These are phyloP conservation scores for Sorex maritimensis DNA, from an alignment of 2,797 vertebrate genomes.

Conservation along the genomic window DNA sequence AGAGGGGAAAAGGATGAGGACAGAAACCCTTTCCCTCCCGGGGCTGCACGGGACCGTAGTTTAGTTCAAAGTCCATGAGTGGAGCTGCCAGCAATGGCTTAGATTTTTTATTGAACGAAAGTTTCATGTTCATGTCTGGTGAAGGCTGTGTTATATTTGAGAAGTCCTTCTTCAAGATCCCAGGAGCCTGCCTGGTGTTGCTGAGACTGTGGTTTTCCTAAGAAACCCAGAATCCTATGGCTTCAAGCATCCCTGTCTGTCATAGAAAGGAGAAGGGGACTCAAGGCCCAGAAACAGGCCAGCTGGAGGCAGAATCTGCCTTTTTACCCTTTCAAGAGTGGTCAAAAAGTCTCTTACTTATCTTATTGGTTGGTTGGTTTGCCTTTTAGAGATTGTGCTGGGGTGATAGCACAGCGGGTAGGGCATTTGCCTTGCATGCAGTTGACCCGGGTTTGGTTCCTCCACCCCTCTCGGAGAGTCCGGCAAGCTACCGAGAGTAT, in stretches of 20 bases:
- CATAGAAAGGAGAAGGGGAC: not conserved
- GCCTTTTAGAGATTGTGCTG: not conserved
- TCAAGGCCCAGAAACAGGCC: not conserved
- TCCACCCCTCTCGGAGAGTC: too few relatives aligned
- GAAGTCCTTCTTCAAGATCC: conserved; percentile 28
- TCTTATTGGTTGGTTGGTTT: not conserved
- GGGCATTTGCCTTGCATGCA: too few relatives aligned
- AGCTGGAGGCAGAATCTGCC: not conserved
- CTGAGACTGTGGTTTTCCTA: not conserved
- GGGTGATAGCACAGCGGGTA: too few relatives aligned
- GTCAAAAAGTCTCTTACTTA: not conserved
- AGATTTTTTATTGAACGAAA: not conserved
- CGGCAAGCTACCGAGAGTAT: too few relatives aligned
- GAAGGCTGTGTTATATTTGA: not conserved
- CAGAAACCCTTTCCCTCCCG: too few relatives aligned
- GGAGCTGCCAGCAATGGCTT: not conserved
- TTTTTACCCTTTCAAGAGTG: not conserved
- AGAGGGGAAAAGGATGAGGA: too few relatives aligned
- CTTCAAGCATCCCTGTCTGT: not conserved
- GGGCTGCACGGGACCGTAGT: too few relatives aligned
- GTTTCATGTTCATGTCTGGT: not conserved
- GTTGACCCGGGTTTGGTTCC: too few relatives aligned
- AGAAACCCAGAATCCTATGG: not conserved
- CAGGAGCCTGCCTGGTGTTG: not conserved
- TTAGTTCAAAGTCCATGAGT: too few relatives aligned